A percentile compares a stretch with the other conserved stretches of the same genome.
Conservation (phyloP, 1,140 invertebrate genomes). For the Procambarus clarkii region DNA sequence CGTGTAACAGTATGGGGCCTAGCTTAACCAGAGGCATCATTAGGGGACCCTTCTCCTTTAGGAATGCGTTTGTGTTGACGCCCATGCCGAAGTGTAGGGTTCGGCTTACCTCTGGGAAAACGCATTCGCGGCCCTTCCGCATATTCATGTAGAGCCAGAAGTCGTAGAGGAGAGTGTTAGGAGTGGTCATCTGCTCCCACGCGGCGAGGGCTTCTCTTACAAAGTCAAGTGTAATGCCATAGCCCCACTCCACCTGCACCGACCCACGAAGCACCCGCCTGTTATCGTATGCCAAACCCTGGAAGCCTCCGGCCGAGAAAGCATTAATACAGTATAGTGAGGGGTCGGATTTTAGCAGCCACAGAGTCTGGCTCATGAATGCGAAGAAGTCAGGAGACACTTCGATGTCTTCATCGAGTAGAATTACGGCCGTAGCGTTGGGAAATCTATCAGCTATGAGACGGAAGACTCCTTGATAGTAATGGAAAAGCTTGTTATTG, state of each 20-base stretch:
- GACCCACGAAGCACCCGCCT: constrained; percentile 39
- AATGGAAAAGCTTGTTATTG: constrained; percentile 43
- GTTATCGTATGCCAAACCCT: constrained; percentile 9
- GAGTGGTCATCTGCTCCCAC: constrained; percentile 34
- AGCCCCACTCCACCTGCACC: constrained; percentile 69
- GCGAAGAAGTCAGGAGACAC: constrained; percentile 82
- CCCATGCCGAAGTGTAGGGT: constrained; percentile 65
- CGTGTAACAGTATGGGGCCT: background rate
- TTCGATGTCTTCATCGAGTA: constrained; percentile 83
- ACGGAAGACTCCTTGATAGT: constrained; percentile 52
- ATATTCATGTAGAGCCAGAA: constrained; percentile 61
- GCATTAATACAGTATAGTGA: constrained; percentile 82
- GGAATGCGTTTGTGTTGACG: constrained; percentile 33
- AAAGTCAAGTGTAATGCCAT: constrained; percentile 56
- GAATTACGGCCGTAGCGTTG: constrained; percentile 76
- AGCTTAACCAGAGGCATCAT: constrained; percentile 18
- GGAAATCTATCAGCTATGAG: constrained; percentile 45
- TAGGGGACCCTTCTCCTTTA: constrained; percentile 26
- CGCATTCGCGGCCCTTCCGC: constrained; percentile 51
- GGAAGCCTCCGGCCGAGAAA: constrained; percentile 72
- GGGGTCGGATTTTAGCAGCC: constrained; percentile 79
- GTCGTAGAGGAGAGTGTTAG: constrained; percentile 59
- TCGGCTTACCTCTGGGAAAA: constrained; percentile 63
- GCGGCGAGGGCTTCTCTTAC: constrained; percentile 47
- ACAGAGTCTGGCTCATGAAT: constrained; percentile 81